phyloP scores from a whole-genome alignment of 2,888 invertebrate species.

The Himalopsyche japonica region DNA sequence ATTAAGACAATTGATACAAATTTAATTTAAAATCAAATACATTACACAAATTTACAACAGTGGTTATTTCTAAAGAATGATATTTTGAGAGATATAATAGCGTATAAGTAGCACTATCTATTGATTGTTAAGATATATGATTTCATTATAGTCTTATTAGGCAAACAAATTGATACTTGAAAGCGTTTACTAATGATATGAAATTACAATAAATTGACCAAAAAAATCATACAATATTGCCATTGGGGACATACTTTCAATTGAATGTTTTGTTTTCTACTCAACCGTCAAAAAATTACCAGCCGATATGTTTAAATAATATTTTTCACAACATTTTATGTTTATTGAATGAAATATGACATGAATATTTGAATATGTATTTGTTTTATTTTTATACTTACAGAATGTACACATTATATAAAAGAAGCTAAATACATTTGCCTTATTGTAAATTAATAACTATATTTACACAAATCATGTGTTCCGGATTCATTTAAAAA shows the following conservation, averaged over 20 bases:
- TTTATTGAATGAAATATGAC: not conserved
- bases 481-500: too few species aligned
- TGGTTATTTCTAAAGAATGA: not conserved
- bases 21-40: too few species aligned
- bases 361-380: not conserved
- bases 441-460: not conserved
- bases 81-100: not conserved
- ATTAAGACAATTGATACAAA: too few species aligned
- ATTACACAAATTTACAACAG: not conserved
- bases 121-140: too few species aligned
- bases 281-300: not conserved
- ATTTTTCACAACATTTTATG: not conserved
- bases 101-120: not conserved
- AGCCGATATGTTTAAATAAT: conserved; percentile 3
- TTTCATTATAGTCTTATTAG: not conserved
- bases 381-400: not conserved
- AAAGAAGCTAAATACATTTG: not conserved
- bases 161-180: not conserved
- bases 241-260: not conserved
- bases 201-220: conserved; percentile 10
- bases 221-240: conserved; percentile 15
- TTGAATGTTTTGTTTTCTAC: not conserved
- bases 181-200: conserved; percentile 8
- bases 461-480: not conserved
- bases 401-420: not conserved